Evolutionary conservation across 2,797 vertebrate species (phyloP), one percentile per base, ranked within the genome.

Genomic region (Eulemur rubriventer): DNA sequence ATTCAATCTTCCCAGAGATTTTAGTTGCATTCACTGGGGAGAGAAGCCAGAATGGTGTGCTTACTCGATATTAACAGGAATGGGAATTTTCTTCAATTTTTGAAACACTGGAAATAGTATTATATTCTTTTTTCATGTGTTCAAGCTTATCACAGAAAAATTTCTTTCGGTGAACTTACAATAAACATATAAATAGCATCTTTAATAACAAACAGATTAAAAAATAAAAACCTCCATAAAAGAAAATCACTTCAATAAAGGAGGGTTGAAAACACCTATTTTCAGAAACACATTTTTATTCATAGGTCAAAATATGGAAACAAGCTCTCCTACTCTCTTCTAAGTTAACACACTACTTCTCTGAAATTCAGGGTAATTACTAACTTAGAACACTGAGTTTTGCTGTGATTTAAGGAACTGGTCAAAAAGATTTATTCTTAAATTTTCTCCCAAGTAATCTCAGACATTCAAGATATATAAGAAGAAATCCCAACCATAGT

Each of bases 381-480:
- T 79, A 79, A 69, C 35, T 43, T 16, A 88, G 5, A 75, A 35
- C 26, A 46, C 1, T 79, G 69, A 65, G 57, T 88, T 78, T 89
- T 80, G n/a, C 41, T 94, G 33, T 82, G 20, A 90, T 61, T 89
- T 69, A 73, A 95, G 33, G 46, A 94, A 84, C 12, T 11, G 30
- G 57, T 50, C n/a, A 63, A 88, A 55, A 33, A 93, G 33, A 18
- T 89, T 91, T 81, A 43, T 88, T 26, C 52, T 94, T 81, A 88
- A 95, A 81, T 76, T 10, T 97, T 81, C 52, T 91, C 16, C 38
- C 35, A 88, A 78, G 11, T 82, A 89, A 81, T 89, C 38, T 81
- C 24, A 81, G 28, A 89, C 16, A 89, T 65, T 85, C 52, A 82
- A 46, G 38, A 41, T 4, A 94, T 55, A 83, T 30, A 76, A 20